These are phyloP conservation scores for Callipepla californica DNA, from an alignment of 2,113 vertebrate species.

Conservation along the genomic window DNA sequence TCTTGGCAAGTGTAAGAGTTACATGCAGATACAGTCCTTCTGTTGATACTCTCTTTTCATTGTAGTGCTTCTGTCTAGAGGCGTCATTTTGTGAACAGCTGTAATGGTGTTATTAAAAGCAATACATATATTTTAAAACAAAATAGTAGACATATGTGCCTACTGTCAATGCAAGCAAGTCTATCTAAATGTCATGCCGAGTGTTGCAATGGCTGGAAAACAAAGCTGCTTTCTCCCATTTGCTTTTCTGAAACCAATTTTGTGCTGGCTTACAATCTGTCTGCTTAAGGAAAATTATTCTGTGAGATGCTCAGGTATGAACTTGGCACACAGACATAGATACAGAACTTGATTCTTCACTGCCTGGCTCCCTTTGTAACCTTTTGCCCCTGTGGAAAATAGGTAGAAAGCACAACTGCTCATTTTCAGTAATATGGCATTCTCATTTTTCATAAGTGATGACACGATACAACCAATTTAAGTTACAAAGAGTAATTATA, in stretches of 20 bases:
- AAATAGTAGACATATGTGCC: conserved; percentile 75
- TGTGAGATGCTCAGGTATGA: conserved; percentile 56
- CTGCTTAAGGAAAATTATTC: conserved; percentile 55
- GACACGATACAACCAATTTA: conserved; percentile 11
- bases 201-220: conserved; percentile 53
- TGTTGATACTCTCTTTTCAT: conserved; percentile 62
- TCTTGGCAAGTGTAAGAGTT: conserved; percentile 62
- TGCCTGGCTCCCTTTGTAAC: conserved; percentile 54
- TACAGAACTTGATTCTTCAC: conserved; percentile 49
- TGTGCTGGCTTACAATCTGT: conserved; percentile 67
- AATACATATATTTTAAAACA: conserved; percentile 71
- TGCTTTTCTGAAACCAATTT: conserved; percentile 51
- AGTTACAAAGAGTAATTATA: not conserved
- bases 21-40: conserved; percentile 50
- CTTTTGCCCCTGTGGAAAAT: conserved; percentile 58
- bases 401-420: conserved; percentile 72
- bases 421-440: conserved; percentile 57
- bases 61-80: conserved; percentile 65
- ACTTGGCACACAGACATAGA: conserved; percentile 48
- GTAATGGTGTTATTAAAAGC: conserved; percentile 76
- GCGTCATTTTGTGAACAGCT: conserved; percentile 74
- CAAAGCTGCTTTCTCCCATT: conserved; percentile 62
- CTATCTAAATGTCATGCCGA: conserved; percentile 68
- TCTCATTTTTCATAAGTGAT: conserved; percentile 49
- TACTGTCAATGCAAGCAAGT: conserved; percentile 66